Base-by-base conservation (phyloP, 2,888 invertebrate genomes). In the Acheta domesticus region DNA sequence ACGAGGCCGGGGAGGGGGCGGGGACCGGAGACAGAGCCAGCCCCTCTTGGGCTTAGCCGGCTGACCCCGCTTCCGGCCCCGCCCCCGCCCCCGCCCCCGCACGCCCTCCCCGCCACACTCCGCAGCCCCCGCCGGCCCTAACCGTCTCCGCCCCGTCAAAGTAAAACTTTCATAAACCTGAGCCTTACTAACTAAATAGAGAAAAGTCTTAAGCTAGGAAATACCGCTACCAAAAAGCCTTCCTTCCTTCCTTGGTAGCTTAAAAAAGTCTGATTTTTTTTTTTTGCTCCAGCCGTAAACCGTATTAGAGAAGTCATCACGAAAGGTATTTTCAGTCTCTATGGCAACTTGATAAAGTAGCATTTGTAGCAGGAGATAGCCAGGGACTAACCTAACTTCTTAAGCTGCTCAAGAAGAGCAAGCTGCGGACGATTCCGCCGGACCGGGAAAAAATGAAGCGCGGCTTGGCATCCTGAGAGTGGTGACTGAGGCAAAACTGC, bases 261-360 rank as follows among this genome's bases (percentile, higher is more conserved):
- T 75, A 75, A 75, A 75, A 75, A 75, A 62, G 62, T 23, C 75
- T 14, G 21, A 20, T 23, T 23, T 23, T 23, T n/a, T 23, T 75
- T 48, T 76, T 76, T 76, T 48, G 76, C 76, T 19, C 19, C 11
- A 36, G 16, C 76, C 11, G 36, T 76, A 76, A 76, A 76, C 76
- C 76, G 76, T 76, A 76, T 76, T 76, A 76, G 49, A 48, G 49
- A 76, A 76, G 48, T 76, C 76, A 49, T 36, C 48, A 48, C 48
- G 23, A 48, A 48, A n/a, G 48, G 48, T 76, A 76, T 76, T 76
- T 76, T 48, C 76, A n/a, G 48, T 14, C 76, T 76, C 76, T 76
- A 76, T 76, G 76, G 76, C 76, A 76, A 76, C 76, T 76, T 76
- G 48, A 76, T 76, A 76, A 76, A 76, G 76, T 76, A 36, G 76